Percentiles rank a stretch among this genome's conserved stretches.
phyloP scores from a whole-genome alignment of 2,113 vertebrate species.

The Myrmecobius fasciatus region DNA sequence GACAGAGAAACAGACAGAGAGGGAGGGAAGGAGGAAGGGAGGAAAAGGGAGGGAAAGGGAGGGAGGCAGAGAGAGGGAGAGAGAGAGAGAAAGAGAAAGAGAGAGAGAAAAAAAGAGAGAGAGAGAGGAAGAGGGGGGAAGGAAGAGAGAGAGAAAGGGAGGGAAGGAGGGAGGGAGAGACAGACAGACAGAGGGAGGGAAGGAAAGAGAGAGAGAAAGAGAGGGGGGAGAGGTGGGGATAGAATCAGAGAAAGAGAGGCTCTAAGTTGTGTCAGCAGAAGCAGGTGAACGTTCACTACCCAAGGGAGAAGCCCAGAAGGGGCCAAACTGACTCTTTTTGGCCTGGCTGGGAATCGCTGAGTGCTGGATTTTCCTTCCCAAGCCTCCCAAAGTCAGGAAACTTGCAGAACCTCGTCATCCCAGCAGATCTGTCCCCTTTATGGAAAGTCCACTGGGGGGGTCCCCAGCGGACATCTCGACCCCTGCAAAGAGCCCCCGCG shows the following conservation, averaged over 20 bases:
- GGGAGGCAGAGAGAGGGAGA: too few relatives aligned
- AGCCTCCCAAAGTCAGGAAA: background rate
- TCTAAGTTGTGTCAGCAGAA: background rate
- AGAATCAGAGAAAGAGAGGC: background rate
- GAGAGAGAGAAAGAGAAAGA: too few relatives aligned
- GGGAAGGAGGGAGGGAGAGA: background rate
- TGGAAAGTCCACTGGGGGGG: background rate
- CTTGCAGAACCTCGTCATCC: background rate
- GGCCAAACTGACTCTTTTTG: background rate
- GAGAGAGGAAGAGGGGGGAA: too few relatives aligned
- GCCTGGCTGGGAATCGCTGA: background rate
- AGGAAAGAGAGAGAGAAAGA: background rate
- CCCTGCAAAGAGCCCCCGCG: background rate
- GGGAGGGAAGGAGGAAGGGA: too few relatives aligned
- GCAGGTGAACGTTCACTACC: background rate
- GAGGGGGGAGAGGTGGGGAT: too few relatives aligned
- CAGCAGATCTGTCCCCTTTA: background rate
- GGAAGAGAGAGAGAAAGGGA: too few relatives aligned
- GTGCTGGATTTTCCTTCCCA: background rate
- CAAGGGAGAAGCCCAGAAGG: accelerated
- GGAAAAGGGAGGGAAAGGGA: too few relatives aligned
- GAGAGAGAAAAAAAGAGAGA: too few relatives aligned
- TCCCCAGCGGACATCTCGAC: background rate
- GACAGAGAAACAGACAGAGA: too few relatives aligned
- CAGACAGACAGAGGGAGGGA: background rate